Evolutionary conservation across 2,797 vertebrate species (phyloP).

Genomic region (Sternotherus odoratus): DNA sequence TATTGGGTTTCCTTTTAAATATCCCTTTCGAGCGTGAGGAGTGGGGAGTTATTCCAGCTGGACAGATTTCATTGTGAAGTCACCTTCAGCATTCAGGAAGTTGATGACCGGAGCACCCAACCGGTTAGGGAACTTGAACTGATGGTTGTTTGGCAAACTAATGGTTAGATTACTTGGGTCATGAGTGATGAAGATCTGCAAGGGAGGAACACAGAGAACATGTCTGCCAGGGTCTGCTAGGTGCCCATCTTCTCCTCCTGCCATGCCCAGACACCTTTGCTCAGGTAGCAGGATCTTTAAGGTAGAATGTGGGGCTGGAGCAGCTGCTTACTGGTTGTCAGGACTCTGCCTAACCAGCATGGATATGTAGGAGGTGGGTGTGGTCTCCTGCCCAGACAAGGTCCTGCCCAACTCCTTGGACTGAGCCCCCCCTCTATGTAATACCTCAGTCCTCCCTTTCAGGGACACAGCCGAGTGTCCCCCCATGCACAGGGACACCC

Average conservation of each 20-base stretch:
- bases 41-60: slow-evolving; percentile 69
- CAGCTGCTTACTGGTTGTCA: not conserved
- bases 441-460: not conserved
- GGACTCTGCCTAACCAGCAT: not conserved
- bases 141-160: slow-evolving; percentile 72
- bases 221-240: not conserved
- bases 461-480: not conserved
- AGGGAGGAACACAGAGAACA: not conserved
- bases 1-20: slow-evolving; percentile 46
- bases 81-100: slow-evolving; percentile 74
- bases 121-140: slow-evolving; percentile 80
- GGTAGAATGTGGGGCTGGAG: not conserved
- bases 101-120: slow-evolving; percentile 70
- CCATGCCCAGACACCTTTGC: too few species aligned
- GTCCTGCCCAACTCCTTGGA: not conserved
- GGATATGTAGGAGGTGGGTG: slow-evolving; percentile 23
- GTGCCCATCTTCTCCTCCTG: not conserved
- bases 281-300: not conserved
- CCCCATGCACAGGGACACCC: fast-evolving
- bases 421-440: not conserved
- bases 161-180: slow-evolving; percentile 74
- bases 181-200: slow-evolving; percentile 71
- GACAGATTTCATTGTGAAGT: slow-evolving; percentile 75
- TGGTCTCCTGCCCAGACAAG: not conserved
- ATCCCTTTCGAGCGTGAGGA: not conserved